phyloP scores from a whole-genome alignment of 2,797 vertebrate species.

The Schizopygopsis pylzovi region DNA sequence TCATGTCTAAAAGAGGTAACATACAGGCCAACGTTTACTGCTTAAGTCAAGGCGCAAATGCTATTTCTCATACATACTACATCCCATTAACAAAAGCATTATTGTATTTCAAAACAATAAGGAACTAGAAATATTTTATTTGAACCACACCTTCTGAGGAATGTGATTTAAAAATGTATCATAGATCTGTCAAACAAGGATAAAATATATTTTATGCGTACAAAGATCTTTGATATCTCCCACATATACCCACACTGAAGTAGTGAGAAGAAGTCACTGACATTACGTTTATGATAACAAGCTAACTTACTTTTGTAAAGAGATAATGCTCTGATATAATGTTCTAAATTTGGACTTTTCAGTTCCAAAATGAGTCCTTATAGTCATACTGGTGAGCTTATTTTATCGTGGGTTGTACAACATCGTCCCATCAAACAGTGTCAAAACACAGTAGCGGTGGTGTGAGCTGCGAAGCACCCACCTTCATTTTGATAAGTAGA shows the following conservation, averaged over 20 bases:
- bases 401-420: background rate
- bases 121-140: constrained; percentile 1
- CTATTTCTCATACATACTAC: background rate
- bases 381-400: background rate
- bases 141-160: background rate
- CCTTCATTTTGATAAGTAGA: constrained; percentile 28
- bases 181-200: background rate
- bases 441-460: constrained; percentile 12
- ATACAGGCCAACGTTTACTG: background rate
- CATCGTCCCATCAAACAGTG: background rate
- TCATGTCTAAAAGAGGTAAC: no score
- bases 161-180: background rate
- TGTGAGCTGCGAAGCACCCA: background rate
- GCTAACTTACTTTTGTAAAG: background rate
- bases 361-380: constrained; percentile 2
- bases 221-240: background rate
- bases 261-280: constrained; percentile 7
- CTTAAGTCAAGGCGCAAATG: background rate
- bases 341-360: constrained; percentile 27
- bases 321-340: constrained; percentile 19
- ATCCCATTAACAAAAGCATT: background rate
- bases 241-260: background rate
- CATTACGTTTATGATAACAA: background rate
- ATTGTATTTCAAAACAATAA: background rate
- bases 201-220: background rate